Evolutionary conservation across 2,888 invertebrate species (phyloP), one percentile per base, ranked within the genome.

Genomic region (Ophion ventricosus): DNA sequence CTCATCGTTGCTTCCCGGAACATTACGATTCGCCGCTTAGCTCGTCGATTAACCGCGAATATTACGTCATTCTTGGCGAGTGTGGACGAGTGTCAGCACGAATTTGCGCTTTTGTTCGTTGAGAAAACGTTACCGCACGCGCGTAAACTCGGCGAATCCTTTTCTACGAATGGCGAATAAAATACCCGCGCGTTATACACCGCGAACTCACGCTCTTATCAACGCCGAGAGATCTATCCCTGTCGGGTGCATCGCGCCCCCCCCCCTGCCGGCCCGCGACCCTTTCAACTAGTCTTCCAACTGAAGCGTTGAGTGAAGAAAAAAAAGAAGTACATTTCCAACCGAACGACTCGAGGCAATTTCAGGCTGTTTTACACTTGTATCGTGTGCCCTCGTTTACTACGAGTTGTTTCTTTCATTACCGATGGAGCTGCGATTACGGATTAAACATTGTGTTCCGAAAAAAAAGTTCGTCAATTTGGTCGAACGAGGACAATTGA

Each of bases 161-260:
- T 14, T 49, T 49, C 49, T 17, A 49, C 49, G 49, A 49, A 49
- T 49, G 49, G 49, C 49, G 49, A 4, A 49, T 14, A 17, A 49
- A 3, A 8, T 35, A 8, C 35, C 35, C 49, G 49, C 14, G 49
- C 49, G 49, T 49, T 49, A 49, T 49, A 17, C 49, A 2, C 49
- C 17, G 49, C 49, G 17, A 49, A 11, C 49, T 14, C 49, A 17
- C 17, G 49, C 69, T 59, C 64, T 80, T 73, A 72, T 79, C 79
- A 63, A 63, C 63, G 17, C n/a, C 54, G 70, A 14, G 54, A 56
- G 54, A 72, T 72, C 79, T 79, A 76, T 80, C 77, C 74, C 73
- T 77, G 59, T 75, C 75, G 70, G 78, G 84, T 84, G 78, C 84
- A 84, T 81, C 74, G 78, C 64, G 75, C 84, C 78, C 59, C 63